Percentiles rank a stretch among this genome's conserved stretches.
phyloP scores from a whole-genome alignment of 2,888 invertebrate species.

The Microchrysa polita region DNA sequence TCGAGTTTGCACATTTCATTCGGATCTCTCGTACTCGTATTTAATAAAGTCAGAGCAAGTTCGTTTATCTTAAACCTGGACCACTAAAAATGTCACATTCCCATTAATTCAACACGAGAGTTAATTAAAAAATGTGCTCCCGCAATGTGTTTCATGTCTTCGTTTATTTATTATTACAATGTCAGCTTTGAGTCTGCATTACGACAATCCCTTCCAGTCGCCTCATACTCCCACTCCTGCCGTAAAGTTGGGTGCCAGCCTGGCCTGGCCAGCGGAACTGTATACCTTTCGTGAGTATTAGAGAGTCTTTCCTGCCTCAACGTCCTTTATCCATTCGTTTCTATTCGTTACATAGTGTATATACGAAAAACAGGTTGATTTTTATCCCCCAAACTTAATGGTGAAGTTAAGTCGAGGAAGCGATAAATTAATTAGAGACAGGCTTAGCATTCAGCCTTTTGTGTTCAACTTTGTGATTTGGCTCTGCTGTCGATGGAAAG shows the following conservation, averaged over 20 bases:
- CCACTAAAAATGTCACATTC: constrained; percentile 50
- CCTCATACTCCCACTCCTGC: background rate
- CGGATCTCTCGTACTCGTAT: background rate
- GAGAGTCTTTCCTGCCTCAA: background rate
- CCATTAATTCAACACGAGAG: constrained; percentile 50
- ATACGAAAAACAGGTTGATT: constrained; percentile 39
- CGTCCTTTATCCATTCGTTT: background rate
- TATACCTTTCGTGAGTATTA: background rate
- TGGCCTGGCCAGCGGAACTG: background rate
- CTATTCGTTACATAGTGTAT: constrained; percentile 5
- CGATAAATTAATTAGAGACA: constrained; percentile 50
- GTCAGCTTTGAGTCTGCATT: constrained; percentile 35
- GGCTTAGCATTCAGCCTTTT: constrained; percentile 46
- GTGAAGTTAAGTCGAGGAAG: constrained; percentile 40
- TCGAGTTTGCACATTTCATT: background rate
- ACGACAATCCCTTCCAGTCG: constrained; percentile 19
- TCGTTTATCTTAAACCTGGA: constrained; percentile 50
- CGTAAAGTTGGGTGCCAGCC: background rate
- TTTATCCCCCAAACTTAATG: constrained; percentile 38
- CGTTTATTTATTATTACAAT: constrained; percentile 50
- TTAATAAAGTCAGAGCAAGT: constrained; percentile 49
- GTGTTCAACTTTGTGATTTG: constrained; percentile 45
- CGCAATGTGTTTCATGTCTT: constrained; percentile 49
- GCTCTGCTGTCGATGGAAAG: constrained; percentile 33
- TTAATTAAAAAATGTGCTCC: constrained; percentile 51